Conservation (phyloP, 2,113 vertebrate species). For the Crotalus horridus region DNA sequence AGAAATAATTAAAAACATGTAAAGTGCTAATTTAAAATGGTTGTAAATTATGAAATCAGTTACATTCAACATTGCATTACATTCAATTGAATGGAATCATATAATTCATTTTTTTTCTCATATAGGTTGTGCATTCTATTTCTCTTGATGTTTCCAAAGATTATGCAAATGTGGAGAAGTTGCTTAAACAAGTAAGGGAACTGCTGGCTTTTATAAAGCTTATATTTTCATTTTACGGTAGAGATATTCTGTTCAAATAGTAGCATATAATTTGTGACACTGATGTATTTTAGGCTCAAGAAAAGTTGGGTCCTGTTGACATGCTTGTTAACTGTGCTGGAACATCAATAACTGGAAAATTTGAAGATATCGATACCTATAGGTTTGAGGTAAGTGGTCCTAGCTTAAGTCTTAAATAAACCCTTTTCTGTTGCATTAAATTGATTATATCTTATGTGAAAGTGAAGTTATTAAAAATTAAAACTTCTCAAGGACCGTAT, state of each 20-base stretch:
- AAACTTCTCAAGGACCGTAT: not conserved
- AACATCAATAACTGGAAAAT: slow-evolving; percentile 81
- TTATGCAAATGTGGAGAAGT: slow-evolving; percentile 89
- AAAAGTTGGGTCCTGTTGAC: slow-evolving; percentile 95
- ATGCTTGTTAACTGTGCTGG: slow-evolving; percentile 98
- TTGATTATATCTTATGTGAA: not conserved
- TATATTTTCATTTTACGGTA: not conserved
- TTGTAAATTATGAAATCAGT: not conserved
- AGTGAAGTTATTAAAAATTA: not conserved
- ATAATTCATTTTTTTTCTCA: slow-evolving; percentile 28
- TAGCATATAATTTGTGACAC: not conserved
- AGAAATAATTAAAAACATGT: not conserved
- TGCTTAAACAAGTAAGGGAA: slow-evolving; percentile 89
- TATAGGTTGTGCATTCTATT: slow-evolving; percentile 92
- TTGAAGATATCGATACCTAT: slow-evolving; percentile 89
- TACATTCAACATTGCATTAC: not conserved
- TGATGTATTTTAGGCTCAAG: slow-evolving; percentile 82
- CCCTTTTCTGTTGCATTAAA: not conserved
- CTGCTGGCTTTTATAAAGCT: not conserved
- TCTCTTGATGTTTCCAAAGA: slow-evolving; percentile 95
- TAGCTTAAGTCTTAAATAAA: not conserved
- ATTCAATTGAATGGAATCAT: not conserved
- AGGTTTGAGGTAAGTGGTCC: slow-evolving; percentile 82
- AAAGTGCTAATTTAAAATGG: not conserved
- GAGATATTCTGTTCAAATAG: not conserved